Evolutionary conservation across 2,113 vertebrate species (phyloP).

Genomic region (Chaetops frenatus): DNA sequence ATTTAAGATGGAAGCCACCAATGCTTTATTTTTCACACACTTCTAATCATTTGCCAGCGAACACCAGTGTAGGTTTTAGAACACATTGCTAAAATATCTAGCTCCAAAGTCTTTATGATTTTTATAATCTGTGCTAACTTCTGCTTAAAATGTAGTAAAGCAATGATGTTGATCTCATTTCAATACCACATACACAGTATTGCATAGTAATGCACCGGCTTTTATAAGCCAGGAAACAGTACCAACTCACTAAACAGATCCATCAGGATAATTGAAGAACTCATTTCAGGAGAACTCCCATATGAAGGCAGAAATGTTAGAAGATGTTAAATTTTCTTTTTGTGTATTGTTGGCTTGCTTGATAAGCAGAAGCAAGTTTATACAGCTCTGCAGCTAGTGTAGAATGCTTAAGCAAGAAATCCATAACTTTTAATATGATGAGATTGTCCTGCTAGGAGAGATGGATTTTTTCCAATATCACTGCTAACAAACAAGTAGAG

Average conservation of each 20-base stretch:
- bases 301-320: conserved; percentile 63
- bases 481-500: conserved; percentile 87
- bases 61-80: background rate
- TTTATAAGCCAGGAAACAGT: conserved; percentile 60
- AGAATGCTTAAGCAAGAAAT: conserved; percentile 86
- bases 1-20: conserved; percentile 14
- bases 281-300: conserved; percentile 61
- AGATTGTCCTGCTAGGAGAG: conserved; percentile 92
- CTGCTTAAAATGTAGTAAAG: conserved; percentile 62
- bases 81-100: background rate
- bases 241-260: conserved; percentile 62
- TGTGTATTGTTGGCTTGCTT: conserved; percentile 60
- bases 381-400: conserved; percentile 79
- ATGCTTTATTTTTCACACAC: background rate
- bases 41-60: background rate
- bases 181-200: conserved; percentile 34
- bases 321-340: conserved; percentile 67
- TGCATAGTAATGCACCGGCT: conserved; percentile 51
- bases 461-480: conserved; percentile 87
- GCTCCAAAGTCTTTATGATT: conserved; percentile 32
- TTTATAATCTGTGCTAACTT: conserved; percentile 57
- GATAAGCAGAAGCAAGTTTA: conserved; percentile 68
- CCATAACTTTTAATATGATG: conserved; percentile 93
- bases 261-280: conserved; percentile 67
- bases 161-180: conserved; percentile 57